These are phyloP conservation scores for Vipera latastei DNA, from an alignment of 2,797 vertebrate genomes.

Conservation along the genomic window DNA sequence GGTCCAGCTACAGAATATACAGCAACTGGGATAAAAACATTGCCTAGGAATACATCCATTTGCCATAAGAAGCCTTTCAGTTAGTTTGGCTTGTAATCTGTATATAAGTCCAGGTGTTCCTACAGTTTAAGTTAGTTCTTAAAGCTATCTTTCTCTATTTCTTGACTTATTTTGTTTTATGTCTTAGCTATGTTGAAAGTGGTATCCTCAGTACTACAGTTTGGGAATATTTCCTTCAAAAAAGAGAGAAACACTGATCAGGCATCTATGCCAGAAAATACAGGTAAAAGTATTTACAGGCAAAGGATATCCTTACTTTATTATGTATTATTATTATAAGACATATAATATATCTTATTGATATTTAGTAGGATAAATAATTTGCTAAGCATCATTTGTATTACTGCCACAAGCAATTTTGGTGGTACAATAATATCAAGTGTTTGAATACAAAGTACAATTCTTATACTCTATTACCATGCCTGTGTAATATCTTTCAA, in stretches of 20 bases:
- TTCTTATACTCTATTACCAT: neutral
- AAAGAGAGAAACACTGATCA: conserved; percentile 98
- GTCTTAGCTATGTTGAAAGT: conserved; percentile 92
- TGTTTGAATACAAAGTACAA: neutral
- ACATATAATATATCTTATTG: neutral
- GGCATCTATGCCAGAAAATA: conserved; percentile 98
- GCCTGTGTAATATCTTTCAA: neutral
- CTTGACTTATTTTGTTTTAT: conserved; percentile 1
- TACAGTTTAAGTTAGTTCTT: too few species aligned
- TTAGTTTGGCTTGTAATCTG: neutral
- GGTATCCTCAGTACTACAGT: conserved; percentile 94
- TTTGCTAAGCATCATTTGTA: conserved; percentile 6
- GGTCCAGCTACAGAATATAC: neutral
- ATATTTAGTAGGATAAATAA: neutral
- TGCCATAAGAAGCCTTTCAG: neutral
- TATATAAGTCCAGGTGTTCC: neutral
- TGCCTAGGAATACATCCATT: neutral
- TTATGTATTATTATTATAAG: neutral
- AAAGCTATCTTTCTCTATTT: conserved; percentile 3
- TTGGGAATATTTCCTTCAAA: conserved; percentile 97
- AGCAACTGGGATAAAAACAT: neutral
- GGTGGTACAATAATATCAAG: neutral
- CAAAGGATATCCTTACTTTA: accelerated
- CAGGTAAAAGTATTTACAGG: conserved; percentile 73
- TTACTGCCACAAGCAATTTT: neutral